Evolutionary conservation across 2,113 vertebrate genomes (phyloP).

Genomic region (Toxotes chatareus): DNA sequence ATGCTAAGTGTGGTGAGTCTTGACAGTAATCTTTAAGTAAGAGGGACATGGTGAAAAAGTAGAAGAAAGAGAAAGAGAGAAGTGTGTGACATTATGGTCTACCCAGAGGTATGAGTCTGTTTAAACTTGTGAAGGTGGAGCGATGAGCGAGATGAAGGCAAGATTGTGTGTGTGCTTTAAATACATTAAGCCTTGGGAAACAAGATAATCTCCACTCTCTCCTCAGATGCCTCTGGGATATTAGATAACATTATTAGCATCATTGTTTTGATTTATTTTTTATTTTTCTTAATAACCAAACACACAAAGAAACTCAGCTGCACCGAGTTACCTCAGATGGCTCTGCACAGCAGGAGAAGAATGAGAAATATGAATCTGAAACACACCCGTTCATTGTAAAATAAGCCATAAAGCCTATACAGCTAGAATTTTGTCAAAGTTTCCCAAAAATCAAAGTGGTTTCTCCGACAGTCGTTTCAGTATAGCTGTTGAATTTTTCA

Average conservation of each 20-base stretch:
- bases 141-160: neutral
- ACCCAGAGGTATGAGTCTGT: neutral
- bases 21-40: neutral
- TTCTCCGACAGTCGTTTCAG: too few relatives aligned
- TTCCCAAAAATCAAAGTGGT: too few relatives aligned
- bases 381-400: too few relatives aligned
- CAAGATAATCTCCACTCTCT: slow-evolving; percentile 4
- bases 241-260: neutral
- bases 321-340: too few relatives aligned
- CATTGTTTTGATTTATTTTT: neutral
- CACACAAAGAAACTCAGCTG: neutral
- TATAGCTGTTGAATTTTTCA: too few relatives aligned
- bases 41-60: neutral
- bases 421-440: too few relatives aligned
- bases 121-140: neutral
- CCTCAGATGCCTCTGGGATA: neutral
- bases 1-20: neutral
- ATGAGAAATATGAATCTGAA: too few relatives aligned
- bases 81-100: neutral
- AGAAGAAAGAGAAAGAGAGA: neutral
- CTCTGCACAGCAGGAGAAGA: too few relatives aligned
- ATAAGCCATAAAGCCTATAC: too few relatives aligned
- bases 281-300: neutral
- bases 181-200: slow-evolving; percentile 1
- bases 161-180: neutral